Evolutionary conservation across 2,113 vertebrate species (phyloP).

Genomic region (Bombycilla garrulus): DNA sequence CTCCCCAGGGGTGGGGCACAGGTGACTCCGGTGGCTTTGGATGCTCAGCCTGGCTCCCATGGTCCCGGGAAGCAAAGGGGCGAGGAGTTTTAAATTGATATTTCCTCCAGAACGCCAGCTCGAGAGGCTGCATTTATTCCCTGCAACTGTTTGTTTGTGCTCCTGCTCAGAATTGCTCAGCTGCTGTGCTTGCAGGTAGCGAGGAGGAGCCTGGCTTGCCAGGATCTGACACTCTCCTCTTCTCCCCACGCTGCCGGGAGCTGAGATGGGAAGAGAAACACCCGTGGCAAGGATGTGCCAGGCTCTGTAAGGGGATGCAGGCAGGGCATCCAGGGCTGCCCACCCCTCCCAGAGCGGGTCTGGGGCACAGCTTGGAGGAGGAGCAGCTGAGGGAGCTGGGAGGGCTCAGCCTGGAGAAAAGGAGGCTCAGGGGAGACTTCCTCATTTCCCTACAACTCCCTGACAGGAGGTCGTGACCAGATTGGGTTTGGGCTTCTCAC

Average conservation of each 20-base stretch:
- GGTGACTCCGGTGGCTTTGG: rapidly evolving
- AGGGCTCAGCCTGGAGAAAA: neutral
- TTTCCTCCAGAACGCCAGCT: rapidly evolving
- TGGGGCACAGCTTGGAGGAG: neutral
- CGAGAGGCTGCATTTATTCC: neutral
- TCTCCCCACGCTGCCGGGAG: neutral
- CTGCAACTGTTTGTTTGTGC: neutral
- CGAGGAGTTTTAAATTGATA: neutral
- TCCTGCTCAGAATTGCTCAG: neutral
- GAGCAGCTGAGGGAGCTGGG: neutral
- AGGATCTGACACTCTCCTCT: neutral
- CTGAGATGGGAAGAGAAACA: neutral
- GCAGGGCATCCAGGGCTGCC: neutral
- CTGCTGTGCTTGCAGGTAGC: neutral
- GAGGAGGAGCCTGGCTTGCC: neutral
- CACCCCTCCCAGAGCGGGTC: neutral
- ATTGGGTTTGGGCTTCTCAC: neutral
- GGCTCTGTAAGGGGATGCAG: neutral
- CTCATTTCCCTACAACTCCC: neutral
- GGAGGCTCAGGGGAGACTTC: no score
- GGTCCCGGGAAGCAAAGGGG: neutral
- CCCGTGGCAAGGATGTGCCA: neutral
- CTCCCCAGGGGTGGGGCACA: neutral
- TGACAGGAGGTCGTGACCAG: neutral
- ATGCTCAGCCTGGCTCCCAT: neutral